These are phyloP conservation scores for Meandrusa payeni DNA, from an alignment of 2,888 invertebrate genomes.

Conservation along the genomic window DNA sequence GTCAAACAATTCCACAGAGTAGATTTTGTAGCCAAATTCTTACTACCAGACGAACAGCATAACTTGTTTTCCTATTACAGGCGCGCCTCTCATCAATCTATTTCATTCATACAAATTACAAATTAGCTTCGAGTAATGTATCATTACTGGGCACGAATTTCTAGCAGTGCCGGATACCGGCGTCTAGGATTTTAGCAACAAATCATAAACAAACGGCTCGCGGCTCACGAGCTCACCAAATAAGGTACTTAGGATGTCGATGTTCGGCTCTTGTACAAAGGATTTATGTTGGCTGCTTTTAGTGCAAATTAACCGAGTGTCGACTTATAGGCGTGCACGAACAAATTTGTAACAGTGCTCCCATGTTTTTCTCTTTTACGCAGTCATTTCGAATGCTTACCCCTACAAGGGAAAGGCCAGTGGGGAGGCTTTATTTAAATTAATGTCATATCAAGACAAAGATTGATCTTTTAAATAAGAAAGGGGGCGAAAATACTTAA, in stretches of 20 bases:
- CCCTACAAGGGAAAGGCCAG: conserved; percentile 5
- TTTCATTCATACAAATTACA: conserved; percentile 17
- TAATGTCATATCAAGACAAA: too few species aligned
- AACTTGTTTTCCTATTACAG: conserved; percentile 26
- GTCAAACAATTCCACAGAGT: too few species aligned
- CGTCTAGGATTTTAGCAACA: conserved; percentile 43
- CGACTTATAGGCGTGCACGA: conserved; percentile 62
- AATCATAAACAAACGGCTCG: conserved; percentile 67
- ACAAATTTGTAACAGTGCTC: conserved; percentile 56
- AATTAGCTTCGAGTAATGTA: conserved; percentile 21
- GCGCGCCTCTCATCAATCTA: conserved; percentile 5
- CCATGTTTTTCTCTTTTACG: conserved; percentile 33
- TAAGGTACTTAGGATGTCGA: conserved; percentile 59
- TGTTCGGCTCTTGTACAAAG: conserved; percentile 56
- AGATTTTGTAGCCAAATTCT: too few species aligned
- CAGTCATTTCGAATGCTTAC: conserved; percentile 13
- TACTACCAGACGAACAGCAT: conserved; percentile 13
- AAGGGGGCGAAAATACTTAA: too few species aligned
- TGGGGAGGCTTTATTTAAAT: neutral
- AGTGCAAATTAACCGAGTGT: conserved; percentile 71
- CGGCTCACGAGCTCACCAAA: conserved; percentile 69
- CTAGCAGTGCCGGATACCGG: conserved; percentile 28
- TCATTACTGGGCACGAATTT: conserved; percentile 25
- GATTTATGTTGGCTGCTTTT: conserved; percentile 73
- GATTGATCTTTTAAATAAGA: too few species aligned